These are phyloP conservation scores for Cheilosia vernalis DNA, from an alignment of 2,888 invertebrate species.

Conservation along the genomic window DNA sequence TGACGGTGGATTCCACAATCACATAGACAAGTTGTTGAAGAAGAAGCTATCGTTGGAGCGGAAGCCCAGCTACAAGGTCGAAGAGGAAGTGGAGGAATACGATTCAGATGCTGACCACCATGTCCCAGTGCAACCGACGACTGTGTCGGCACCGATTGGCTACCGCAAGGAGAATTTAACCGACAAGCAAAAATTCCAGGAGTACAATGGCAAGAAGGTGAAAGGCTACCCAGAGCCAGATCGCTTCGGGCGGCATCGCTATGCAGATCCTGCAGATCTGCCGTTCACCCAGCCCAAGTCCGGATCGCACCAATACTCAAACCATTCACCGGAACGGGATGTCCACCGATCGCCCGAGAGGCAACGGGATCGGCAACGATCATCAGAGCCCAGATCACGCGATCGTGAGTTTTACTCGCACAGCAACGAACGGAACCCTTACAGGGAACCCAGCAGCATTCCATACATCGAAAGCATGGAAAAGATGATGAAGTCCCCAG, in stretches of 20 bases:
- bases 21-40: constrained; percentile 80
- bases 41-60: constrained; percentile 79
- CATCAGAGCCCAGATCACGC: constrained; percentile 50
- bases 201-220: constrained; percentile 80
- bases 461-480: constrained; percentile 83
- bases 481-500: constrained; percentile 83
- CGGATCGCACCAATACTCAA: constrained; percentile 76
- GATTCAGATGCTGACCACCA: constrained; percentile 80
- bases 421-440: constrained; percentile 82
- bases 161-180: constrained; percentile 83
- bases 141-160: constrained; percentile 57
- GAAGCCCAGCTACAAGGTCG: constrained; percentile 75
- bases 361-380: constrained; percentile 76
- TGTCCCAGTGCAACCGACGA: constrained; percentile 60
- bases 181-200: constrained; percentile 83
- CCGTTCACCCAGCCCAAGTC: constrained; percentile 79
- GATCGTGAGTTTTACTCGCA: constrained; percentile 78
- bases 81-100: constrained; percentile 79
- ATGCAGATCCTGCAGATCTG: constrained; percentile 81
- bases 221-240: constrained; percentile 80
- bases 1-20: constrained; percentile 81
- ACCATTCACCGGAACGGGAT: constrained; percentile 74
- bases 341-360: constrained; percentile 53
- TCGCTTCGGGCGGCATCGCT: constrained; percentile 81
- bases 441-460: constrained; percentile 82